Percentiles rank a stretch among this genome's conserved stretches.
These are phyloP conservation scores for Siniperca knerii DNA, from an alignment of 2,113 vertebrate genomes.

Conservation along the genomic window DNA sequence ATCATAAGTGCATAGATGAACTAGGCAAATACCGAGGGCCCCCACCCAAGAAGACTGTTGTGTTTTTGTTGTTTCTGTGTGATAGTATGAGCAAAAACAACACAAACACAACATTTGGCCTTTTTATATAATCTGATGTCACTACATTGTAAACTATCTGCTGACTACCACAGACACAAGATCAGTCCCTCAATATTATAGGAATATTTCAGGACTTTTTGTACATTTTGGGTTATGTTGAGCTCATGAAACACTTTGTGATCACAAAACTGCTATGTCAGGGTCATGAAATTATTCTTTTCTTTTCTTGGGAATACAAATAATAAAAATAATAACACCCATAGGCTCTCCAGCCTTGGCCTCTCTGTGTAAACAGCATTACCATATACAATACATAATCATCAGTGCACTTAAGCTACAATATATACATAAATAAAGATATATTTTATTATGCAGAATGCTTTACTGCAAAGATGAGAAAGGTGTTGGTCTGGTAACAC, in stretches of 20 bases:
- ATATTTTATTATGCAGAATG: background rate
- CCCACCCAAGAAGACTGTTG: too few relatives aligned
- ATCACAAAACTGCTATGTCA: background rate
- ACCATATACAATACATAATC: background rate
- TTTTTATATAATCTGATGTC: background rate
- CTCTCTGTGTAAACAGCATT: background rate
- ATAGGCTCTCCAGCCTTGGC: background rate
- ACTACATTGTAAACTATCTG: background rate
- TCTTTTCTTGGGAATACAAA: background rate
- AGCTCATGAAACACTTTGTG: too few relatives aligned
- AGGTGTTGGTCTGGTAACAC: too few relatives aligned
- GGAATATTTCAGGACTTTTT: background rate
- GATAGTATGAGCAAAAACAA: background rate
- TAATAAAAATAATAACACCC: background rate
- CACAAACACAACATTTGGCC: background rate
- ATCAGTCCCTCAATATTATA: background rate
- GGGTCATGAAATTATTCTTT: background rate
- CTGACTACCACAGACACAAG: background rate
- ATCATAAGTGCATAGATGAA: background rate
- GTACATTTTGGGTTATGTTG: too few relatives aligned
- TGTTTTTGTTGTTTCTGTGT: background rate
- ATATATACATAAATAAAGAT: background rate
- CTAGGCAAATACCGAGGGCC: too few relatives aligned
- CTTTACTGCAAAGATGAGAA: background rate
- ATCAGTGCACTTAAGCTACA: too few relatives aligned